Conservation (phyloP, 2,888 invertebrate species). For the Nesidiocoris tenuis region DNA sequence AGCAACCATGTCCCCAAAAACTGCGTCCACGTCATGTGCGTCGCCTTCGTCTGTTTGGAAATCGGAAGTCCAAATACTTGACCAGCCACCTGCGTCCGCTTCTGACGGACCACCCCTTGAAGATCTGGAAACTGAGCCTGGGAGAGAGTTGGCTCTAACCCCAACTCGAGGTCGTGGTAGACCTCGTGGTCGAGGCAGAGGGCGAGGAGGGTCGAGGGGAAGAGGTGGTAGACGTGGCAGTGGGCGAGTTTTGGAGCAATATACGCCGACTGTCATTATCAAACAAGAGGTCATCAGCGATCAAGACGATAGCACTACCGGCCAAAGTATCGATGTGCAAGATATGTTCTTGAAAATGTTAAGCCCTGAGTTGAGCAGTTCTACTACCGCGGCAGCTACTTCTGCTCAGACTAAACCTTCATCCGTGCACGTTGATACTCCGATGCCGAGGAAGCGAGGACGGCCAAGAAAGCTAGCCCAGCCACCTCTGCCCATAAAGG, state of each 20-base stretch:
- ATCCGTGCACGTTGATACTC: not conserved
- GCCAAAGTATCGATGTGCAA: not conserved
- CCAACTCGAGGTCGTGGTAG: slow-evolving; percentile 9
- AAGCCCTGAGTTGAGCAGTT: not conserved
- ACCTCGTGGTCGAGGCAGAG: slow-evolving; percentile 15
- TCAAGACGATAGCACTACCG: not conserved
- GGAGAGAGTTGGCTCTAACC: not conserved
- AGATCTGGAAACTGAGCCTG: not conserved
- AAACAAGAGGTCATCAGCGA: slow-evolving; percentile 21
- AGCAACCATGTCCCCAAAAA: slow-evolving; percentile 48
- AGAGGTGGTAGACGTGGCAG: not conserved
- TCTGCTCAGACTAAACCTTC: not conserved
- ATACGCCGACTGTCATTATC: not conserved
- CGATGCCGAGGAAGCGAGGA: slow-evolving; percentile 43
- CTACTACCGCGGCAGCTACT: not conserved
- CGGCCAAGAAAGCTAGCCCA: slow-evolving; percentile 44
- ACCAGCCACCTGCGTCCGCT: slow-evolving; percentile 31
- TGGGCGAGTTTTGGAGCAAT: not conserved
- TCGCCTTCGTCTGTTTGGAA: slow-evolving; percentile 44
- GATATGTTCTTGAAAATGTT: slow-evolving; percentile 28
- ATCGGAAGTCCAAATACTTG: slow-evolving; percentile 27
- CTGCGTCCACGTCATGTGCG: not conserved
- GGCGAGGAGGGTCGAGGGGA: slow-evolving; percentile 7
- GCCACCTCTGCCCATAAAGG: not conserved
- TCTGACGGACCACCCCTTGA: slow-evolving; percentile 16